Evolutionary conservation across 2,888 invertebrate species (phyloP).

Genomic region (Panopea generosa): DNA sequence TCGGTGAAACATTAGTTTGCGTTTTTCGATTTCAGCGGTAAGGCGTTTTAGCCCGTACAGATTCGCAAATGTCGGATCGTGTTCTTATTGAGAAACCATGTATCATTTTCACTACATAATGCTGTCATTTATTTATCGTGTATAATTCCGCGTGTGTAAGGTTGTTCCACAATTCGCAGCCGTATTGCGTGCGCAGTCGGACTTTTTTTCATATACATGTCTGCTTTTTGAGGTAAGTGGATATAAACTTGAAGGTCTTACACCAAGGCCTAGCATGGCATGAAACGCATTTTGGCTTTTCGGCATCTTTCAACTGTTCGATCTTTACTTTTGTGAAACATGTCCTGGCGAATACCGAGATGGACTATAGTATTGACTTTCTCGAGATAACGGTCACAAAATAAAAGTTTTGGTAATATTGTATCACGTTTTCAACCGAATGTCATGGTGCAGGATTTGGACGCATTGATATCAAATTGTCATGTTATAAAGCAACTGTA

Average conservation of each 20-base stretch:
- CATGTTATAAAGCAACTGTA: too few relatives aligned
- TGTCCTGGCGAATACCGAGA: conserved; percentile 18
- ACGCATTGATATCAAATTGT: too few relatives aligned
- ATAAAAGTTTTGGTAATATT: neutral
- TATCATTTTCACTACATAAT: conserved; percentile 16
- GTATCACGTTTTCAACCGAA: too few relatives aligned
- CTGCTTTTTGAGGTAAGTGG: neutral
- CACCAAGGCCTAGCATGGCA: conserved; percentile 8
- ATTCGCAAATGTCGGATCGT: conserved; percentile 20
- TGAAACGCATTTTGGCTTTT: conserved; percentile 25
- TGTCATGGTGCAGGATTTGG: too few relatives aligned
- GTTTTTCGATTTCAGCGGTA: conserved; percentile 1
- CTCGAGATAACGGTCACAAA: conserved; percentile 8
- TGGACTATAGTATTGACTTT: neutral
- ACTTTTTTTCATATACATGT: conserved; percentile 6
- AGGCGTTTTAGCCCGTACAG: conserved; percentile 10
- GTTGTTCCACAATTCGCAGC: conserved; percentile 25
- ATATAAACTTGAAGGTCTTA: conserved; percentile 9
- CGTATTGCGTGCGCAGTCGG: conserved; percentile 12
- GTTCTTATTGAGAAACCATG: conserved; percentile 12
- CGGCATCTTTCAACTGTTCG: conserved; percentile 12
- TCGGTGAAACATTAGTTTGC: conserved; percentile 18
- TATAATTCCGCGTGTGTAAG: neutral
- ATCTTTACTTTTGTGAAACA: neutral
- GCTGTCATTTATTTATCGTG: conserved; percentile 11